A percentile compares a stretch with the other conserved stretches of the same genome.
Conservation (phyloP, 2,797 vertebrate species). For the Acipenser oxyrinchus region DNA sequence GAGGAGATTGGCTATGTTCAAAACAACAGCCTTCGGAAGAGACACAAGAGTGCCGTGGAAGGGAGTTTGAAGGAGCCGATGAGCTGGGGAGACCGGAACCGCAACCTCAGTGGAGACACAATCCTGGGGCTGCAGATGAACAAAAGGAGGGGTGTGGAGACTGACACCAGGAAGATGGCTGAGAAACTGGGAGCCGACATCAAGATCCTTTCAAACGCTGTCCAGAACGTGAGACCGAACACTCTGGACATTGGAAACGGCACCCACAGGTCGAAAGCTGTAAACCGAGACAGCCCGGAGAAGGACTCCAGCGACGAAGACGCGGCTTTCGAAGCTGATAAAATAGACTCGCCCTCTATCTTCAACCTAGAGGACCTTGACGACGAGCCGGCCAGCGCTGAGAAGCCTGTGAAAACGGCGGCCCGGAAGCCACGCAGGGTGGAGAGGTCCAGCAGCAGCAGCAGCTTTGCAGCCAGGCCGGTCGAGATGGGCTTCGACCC, state of each 20-base stretch:
- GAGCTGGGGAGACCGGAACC: slow-evolving; percentile 54
- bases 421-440: slow-evolving; percentile 22
- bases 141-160: slow-evolving; percentile 34
- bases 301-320: slow-evolving; percentile 83
- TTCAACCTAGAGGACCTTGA: slow-evolving; percentile 91
- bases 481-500: slow-evolving; percentile 74
- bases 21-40: slow-evolving; percentile 57
- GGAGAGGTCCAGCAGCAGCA: slow-evolving; percentile 33
- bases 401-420: background rate
- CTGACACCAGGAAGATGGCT: slow-evolving; percentile 45
- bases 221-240: slow-evolving; percentile 49
- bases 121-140: slow-evolving; percentile 47
- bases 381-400: slow-evolving; percentile 51
- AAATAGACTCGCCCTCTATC: slow-evolving; percentile 72
- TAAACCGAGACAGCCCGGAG: slow-evolving; percentile 38
- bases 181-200: slow-evolving; percentile 47
- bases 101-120: slow-evolving; percentile 45
- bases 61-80: slow-evolving; percentile 43
- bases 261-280: background rate
- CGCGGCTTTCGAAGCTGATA: slow-evolving; percentile 50
- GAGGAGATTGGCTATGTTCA: slow-evolving; percentile 58
- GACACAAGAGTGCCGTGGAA: slow-evolving; percentile 67
- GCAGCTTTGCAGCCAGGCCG: slow-evolving; percentile 20
- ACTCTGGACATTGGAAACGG: slow-evolving; percentile 54
- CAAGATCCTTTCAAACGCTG: slow-evolving; percentile 38